Base-by-base conservation (phyloP, 1,140 invertebrate species). In the Drosophila nasuta region DNA sequence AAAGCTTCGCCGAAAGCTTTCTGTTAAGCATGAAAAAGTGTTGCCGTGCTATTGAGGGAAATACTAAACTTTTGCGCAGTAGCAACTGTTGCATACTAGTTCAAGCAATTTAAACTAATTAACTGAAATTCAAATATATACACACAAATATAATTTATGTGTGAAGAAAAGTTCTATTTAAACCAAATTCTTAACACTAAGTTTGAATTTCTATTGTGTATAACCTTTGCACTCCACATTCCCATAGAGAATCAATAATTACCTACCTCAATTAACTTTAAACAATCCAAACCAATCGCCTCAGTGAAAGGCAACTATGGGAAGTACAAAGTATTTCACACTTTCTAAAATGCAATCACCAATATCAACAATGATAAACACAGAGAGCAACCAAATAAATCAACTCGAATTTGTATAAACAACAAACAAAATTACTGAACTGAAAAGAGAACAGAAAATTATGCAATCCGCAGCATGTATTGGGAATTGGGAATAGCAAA, bases 381-480 rank as follows among this genome's bases (percentile, higher is more conserved):
- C 6, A 52, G n/a, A 60, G 35, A 57, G 38, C 70, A 80, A 60
- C 78, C 3, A 57, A 75, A 86, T 70, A 86, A 81, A 86, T 81
- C 79, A 86, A 86, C 82, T 75, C 79, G 82, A 86, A 81, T 87
- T 86, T 79, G 82, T 86, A 82, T 69, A 45, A 74, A 69, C 64
- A 78, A 75, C 49, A 62, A 56, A 51, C 60, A 87, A 57, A 49
- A 72, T 58, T 65, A 65, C 33, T 51, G 62, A 62, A 66, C 52
- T 66, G 35, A 79, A 75, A 79, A 66, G 52, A 46, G 41, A 73
- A 66, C 59, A 70, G 86, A 79, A 82, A 69, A 77, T 87, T 87
- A 82, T 87, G 82, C 82, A 87, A 87, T 86, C 82, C 74, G 82
- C 82, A 77, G 87, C 79, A 87, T 77, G 82, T 79, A 75, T 78